These are phyloP conservation scores for Anastatus disparis DNA, from an alignment of 1,140 invertebrate genomes.

Conservation along the genomic window DNA sequence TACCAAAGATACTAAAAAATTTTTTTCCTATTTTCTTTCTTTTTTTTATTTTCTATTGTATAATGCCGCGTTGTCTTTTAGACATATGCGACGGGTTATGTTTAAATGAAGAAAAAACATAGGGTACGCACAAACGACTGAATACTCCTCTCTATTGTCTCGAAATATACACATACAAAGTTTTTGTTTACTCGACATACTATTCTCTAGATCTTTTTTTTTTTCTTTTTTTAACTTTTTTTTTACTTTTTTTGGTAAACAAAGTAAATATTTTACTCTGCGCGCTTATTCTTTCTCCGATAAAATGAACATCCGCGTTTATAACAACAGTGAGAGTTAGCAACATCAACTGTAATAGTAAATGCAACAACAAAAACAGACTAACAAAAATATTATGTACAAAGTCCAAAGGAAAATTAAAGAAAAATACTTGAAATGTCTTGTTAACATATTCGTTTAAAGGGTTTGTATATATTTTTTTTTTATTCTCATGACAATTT, in stretches of 20 bases:
- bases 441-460: no score
- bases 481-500: no score
- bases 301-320: background rate
- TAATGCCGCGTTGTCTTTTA: background rate
- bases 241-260: slow-evolving; percentile 5
- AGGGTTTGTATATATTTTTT: no score
- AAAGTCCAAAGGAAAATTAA: no score
- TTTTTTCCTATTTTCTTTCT: background rate
- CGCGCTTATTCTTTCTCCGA: no score
- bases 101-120: background rate
- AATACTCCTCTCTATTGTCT: background rate
- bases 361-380: background rate
- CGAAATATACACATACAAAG: background rate
- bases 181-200: slow-evolving; percentile 5
- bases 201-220: no score
- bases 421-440: background rate
- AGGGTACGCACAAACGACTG: background rate
- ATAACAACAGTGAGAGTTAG: background rate
- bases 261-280: slow-evolving; percentile 21
- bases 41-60: no score
- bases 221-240: no score
- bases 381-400: no score
- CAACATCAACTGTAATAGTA: background rate
- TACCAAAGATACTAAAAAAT: slow-evolving; percentile 15
- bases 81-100: background rate